These are phyloP conservation scores for Clivina fossor DNA, from an alignment of 2,888 invertebrate species.

Conservation along the genomic window DNA sequence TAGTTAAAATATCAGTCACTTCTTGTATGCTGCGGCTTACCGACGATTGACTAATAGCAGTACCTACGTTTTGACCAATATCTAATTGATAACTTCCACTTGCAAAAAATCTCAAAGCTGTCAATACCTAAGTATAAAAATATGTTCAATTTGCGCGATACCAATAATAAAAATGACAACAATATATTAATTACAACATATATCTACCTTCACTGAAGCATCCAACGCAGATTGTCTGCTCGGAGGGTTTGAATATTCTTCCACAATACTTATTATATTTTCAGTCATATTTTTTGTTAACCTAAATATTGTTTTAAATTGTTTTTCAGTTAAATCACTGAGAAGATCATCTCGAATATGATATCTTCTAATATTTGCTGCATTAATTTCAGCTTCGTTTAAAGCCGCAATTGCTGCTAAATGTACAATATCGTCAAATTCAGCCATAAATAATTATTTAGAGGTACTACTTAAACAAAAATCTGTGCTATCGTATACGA, in stretches of 20 bases:
- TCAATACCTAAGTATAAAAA: too few relatives aligned
- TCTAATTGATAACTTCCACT: conserved; percentile 30
- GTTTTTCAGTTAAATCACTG: background rate
- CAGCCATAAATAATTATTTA: too few relatives aligned
- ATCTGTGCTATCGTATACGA: too few relatives aligned
- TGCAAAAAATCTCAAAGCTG: conserved; percentile 29
- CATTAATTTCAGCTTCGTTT: too few relatives aligned
- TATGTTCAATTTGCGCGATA: too few relatives aligned
- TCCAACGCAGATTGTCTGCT: conserved; percentile 3
- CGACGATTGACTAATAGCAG: conserved; percentile 29
- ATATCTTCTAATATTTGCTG: background rate
- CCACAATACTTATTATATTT: conserved; percentile 1
- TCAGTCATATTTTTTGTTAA: background rate
- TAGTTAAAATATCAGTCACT: conserved; percentile 24
- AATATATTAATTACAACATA: too few relatives aligned
- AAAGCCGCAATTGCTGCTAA: too few relatives aligned
- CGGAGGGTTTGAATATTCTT: conserved; percentile 8
- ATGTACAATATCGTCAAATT: too few relatives aligned
- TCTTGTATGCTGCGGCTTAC: conserved; percentile 22
- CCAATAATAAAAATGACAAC: too few relatives aligned
- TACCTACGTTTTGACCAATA: conserved; percentile 27
- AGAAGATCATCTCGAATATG: background rate
- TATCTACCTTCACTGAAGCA: conserved; percentile 1
- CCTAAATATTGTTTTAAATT: background rate
- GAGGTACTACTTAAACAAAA: too few relatives aligned